Percentiles rank a stretch among this genome's conserved stretches.
Conservation (phyloP, 2,797 vertebrate genomes). For the Rhinophrynus dorsalis region DNA sequence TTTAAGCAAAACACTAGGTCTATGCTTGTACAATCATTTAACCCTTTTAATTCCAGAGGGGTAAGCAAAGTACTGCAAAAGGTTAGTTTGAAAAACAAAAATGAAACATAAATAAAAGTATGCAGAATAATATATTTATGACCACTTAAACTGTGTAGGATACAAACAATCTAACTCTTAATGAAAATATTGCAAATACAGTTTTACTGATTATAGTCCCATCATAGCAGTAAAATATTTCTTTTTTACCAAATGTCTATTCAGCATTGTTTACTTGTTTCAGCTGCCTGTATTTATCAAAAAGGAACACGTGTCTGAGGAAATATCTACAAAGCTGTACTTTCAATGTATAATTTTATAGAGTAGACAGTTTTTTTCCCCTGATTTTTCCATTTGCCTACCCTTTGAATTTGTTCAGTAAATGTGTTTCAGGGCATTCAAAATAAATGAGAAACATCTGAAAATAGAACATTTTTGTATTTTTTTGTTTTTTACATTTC, state of each 20-base stretch:
- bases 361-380: background rate
- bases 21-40: no score
- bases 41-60: no score
- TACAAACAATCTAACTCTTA: no score
- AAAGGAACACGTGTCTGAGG: background rate
- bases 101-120: no score
- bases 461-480: conserved; percentile 10
- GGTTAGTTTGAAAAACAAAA: no score
- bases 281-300: background rate
- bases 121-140: no score
- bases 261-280: background rate
- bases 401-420: conserved; percentile 1
- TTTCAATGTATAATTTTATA: conserved; percentile 8
- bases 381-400: conserved; percentile 2
- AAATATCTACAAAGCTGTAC: background rate
- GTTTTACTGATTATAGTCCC: background rate
- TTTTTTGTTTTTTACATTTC: conserved; percentile 7
- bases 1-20: no score
- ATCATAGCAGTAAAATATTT: background rate
- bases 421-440: background rate
- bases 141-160: no score
- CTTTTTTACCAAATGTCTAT: background rate
- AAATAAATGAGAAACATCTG: conserved; percentile 16
- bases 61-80: no score
- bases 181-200: no score